These are phyloP conservation scores for Nilaparvata lugens DNA, from an alignment of 1,140 invertebrate genomes.

Conservation along the genomic window DNA sequence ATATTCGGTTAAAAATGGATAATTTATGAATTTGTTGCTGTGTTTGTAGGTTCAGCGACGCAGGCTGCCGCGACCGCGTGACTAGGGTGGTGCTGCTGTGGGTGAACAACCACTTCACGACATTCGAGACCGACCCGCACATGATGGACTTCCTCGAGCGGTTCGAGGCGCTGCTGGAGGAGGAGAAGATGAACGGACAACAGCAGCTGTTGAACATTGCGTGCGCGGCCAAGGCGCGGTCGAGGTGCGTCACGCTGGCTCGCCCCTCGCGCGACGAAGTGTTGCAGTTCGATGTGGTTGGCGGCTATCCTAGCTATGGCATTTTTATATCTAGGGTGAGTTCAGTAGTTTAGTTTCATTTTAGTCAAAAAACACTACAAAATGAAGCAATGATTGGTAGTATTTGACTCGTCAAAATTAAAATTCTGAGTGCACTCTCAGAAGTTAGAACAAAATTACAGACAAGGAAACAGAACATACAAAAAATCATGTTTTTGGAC, in stretches of 20 bases:
- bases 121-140: constrained; percentile 91
- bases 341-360: background rate
- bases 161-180: constrained; percentile 78
- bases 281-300: constrained; percentile 85
- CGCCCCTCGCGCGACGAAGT: constrained; percentile 85
- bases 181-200: constrained; percentile 74
- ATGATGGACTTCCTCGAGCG: constrained; percentile 96
- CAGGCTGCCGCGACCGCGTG: constrained; percentile 74
- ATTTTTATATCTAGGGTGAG: constrained; percentile 86
- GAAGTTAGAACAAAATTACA: too few species aligned
- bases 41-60: constrained; percentile 55
- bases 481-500: too few species aligned
- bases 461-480: too few species aligned
- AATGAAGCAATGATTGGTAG: too few species aligned
- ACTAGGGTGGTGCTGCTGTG: constrained; percentile 91
- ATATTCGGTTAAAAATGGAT: background rate
- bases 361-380: too few species aligned
- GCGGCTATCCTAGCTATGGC: constrained; percentile 81
- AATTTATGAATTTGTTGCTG: background rate
- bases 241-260: constrained; percentile 82
- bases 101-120: constrained; percentile 99
- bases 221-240: constrained; percentile 90
- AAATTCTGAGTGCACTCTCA: too few species aligned
- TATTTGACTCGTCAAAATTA: too few species aligned
- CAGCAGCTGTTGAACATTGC: constrained; percentile 83